Evolutionary conservation across 2,888 invertebrate species (phyloP), one percentile per base, ranked within the genome.

Genomic region (Chaetogeoica ovagalla): DNA sequence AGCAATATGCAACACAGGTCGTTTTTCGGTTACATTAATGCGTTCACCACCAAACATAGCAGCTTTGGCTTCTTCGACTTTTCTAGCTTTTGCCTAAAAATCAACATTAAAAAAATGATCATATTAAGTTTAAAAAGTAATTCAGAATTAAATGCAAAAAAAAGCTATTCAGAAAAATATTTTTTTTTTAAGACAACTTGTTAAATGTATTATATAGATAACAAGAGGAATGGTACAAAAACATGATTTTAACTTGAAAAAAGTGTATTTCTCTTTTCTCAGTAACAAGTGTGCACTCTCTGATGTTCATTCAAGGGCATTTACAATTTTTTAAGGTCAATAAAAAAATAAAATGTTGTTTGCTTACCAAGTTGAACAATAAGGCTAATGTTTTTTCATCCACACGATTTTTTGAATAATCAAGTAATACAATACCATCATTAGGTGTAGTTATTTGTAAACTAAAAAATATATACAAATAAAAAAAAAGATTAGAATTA

Each of bases 1-100:
- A 4, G 99, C 99, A 23, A 94, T 89, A 86, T 99, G 99, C 13
- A 99, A 88, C 0, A 99, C 99, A 21, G 98, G 94, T 77, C 99
- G 91, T 86, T 94, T 91, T 87, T 99, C 99, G 0, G 99, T 99
- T 85, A 97, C 95, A 88, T 99, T 99, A 83, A 99, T 98, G 86
- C 94, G 95, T 85, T 94, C 90, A n/a, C 98, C 99, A 70, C 85
- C 84, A 85, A 92, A 98, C 98, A 99, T 97, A 43, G 93, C 94
- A 87, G 94, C 91, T 83, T 98, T 90, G 48, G 95, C 94, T 84
- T 91, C 89, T 85, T 93, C 94, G 55, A 99, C 92, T 84, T 93
- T 91, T 19, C 98, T 89, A 65, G 91, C 91, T 84, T 87, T 88
- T 8, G 91, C 91, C 90, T 91, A 83, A 30, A 48, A 55, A 71